Percentiles rank a stretch among this genome's conserved stretches.
Conservation (phyloP, 2,113 vertebrate genomes). For the Rhinopithecus roxellana region DNA sequence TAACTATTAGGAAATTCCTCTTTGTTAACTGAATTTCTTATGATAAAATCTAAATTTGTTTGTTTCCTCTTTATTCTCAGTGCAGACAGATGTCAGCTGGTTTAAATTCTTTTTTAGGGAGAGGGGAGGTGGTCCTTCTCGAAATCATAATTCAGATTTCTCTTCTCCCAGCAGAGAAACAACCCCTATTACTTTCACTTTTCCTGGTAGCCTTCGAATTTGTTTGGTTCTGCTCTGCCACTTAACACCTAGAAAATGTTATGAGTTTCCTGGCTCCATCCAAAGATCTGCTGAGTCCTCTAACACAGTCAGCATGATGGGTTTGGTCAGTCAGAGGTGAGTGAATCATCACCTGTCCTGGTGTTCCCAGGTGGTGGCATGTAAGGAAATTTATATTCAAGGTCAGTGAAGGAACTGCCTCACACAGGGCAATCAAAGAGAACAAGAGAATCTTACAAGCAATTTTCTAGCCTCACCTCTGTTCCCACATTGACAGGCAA, state of each 20-base stretch:
- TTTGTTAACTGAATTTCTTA: not conserved
- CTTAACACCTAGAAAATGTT: not conserved
- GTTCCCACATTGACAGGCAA: not conserved
- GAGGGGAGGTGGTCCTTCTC: not conserved
- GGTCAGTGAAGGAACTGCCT: not conserved
- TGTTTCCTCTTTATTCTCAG: not conserved
- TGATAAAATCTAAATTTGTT: not conserved
- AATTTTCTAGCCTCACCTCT: not conserved
- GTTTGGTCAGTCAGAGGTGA: constrained; percentile 22
- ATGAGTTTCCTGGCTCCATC: not conserved
- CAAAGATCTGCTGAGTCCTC: not conserved
- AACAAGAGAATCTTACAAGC: not conserved
- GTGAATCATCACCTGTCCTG: not conserved
- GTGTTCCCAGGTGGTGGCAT: not conserved
- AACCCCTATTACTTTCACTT: not conserved
- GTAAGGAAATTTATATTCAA: not conserved
- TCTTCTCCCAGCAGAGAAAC: not conserved
- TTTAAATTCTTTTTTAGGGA: not conserved
- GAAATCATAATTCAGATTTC: not conserved
- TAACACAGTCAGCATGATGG: not conserved
- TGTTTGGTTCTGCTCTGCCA: not conserved
- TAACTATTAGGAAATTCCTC: not conserved
- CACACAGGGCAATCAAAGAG: not conserved
- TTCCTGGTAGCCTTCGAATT: not conserved
- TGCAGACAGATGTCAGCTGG: not conserved